Evolutionary conservation across 2,113 vertebrate species (phyloP).

Genomic region (Brachypteracias leptosomus): DNA sequence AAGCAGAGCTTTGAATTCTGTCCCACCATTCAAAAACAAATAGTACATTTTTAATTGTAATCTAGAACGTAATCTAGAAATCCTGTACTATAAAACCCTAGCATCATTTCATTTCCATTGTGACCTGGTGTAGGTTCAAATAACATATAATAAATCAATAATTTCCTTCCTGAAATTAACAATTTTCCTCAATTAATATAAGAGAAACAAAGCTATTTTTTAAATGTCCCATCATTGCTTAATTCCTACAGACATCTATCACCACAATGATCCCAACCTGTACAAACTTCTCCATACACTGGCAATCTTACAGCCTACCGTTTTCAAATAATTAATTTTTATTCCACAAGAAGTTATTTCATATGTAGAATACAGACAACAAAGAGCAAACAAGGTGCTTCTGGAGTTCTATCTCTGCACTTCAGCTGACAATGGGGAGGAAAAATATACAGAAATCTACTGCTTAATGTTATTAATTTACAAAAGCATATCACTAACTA

Average conservation of each 20-base stretch:
- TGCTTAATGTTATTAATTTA: neutral
- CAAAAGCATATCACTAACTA: neutral
- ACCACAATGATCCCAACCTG: neutral
- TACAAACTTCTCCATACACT: neutral
- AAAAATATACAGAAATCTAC: neutral
- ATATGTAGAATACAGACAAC: neutral
- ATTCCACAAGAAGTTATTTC: neutral
- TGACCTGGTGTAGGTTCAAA: neutral
- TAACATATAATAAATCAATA: neutral
- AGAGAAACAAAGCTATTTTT: neutral
- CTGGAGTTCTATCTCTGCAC: neutral
- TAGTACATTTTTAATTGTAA: neutral
- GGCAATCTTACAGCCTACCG: neutral
- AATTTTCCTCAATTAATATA: neutral
- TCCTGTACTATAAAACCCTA: neutral
- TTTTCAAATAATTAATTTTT: neutral
- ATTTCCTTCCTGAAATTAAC: neutral
- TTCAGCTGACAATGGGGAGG: neutral
- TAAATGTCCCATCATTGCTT: neutral
- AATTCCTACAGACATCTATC: neutral
- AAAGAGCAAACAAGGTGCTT: neutral
- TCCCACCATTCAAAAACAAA: neutral
- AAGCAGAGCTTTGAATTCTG: neutral
- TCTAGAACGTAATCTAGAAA: neutral
- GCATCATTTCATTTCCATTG: neutral